These are phyloP conservation scores for Cololabis saira DNA, from an alignment of 2,113 vertebrate genomes.

Conservation along the genomic window DNA sequence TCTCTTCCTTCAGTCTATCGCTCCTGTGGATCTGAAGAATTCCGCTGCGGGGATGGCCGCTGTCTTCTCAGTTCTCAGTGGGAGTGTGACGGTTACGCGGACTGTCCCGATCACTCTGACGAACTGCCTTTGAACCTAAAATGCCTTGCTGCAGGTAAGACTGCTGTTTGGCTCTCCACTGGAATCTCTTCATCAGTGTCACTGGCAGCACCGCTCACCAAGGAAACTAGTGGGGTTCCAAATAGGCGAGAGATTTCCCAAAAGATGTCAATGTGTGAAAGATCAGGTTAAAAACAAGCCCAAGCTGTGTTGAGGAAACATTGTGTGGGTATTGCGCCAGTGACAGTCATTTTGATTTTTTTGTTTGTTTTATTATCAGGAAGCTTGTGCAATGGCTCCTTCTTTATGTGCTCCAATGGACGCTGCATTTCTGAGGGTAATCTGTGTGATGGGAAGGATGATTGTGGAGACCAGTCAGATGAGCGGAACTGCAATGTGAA, in stretches of 20 bases:
- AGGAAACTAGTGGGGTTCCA: constrained; percentile 31
- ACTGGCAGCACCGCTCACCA: constrained; percentile 13
- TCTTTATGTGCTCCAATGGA: constrained; percentile 98
- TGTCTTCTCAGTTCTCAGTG: constrained; percentile 93
- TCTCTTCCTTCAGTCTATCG: constrained; percentile 84
- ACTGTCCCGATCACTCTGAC: constrained; percentile 95
- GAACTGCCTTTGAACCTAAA: constrained; percentile 93
- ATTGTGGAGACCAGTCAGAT: constrained; percentile 94
- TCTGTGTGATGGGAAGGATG: constrained; percentile 90
- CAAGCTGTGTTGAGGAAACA: constrained; percentile 10
- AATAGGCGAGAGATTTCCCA: constrained; percentile 9
- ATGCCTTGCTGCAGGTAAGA: constrained; percentile 91
- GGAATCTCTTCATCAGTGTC: constrained; percentile 67
- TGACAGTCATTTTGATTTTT: constrained; percentile 47
- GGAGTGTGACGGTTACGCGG: constrained; percentile 96
- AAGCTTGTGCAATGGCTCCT: constrained; percentile 96
- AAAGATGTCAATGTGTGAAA: constrained; percentile 38
- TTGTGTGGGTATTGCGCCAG: constrained; percentile 3
- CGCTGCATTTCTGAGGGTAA: constrained; percentile 88
- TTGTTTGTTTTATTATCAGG: constrained; percentile 85
- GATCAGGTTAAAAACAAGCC: constrained; percentile 14
- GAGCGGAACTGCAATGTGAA: constrained; percentile 95
- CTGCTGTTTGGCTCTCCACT: constrained; percentile 59
- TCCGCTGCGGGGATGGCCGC: constrained; percentile 92
- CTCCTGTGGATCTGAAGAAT: constrained; percentile 88